These are phyloP conservation scores for Myodes glareolus DNA, from an alignment of 2,113 vertebrate genomes.

Conservation along the genomic window DNA sequence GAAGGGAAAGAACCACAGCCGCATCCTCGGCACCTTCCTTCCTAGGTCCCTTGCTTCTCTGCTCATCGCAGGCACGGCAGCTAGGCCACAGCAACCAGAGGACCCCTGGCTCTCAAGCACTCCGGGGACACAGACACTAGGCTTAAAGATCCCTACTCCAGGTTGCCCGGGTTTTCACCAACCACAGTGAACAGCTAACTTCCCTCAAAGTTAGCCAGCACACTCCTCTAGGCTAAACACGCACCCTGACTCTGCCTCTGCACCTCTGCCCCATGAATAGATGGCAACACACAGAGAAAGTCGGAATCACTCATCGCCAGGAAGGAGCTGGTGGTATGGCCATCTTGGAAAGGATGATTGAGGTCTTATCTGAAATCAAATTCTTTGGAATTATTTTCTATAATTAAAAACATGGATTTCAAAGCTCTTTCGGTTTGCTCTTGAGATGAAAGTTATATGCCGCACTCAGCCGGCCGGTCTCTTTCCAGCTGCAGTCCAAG, in stretches of 20 bases:
- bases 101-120: rapidly evolving
- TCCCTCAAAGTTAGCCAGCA: not conserved
- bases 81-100: rapidly evolving
- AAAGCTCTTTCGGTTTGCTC: not conserved
- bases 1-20: not conserved
- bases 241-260: rapidly evolving
- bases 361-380: conserved; percentile 53
- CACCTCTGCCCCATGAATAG: not conserved
- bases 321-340: not conserved
- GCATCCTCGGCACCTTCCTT: not conserved
- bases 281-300: not conserved
- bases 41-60: no score
- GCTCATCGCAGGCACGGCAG: no score
- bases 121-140: not conserved
- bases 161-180: not conserved
- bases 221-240: not conserved
- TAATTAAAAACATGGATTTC: not conserved
- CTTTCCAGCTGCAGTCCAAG: not conserved
- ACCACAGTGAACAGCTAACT: not conserved
- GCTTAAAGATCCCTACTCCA: no score
- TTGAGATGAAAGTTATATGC: conserved; percentile 13
- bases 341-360: not conserved
- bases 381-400: conserved; percentile 8
- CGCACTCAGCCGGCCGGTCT: not conserved
- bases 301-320: not conserved